Evolutionary conservation across 1,140 invertebrate genomes (phyloP).

Genomic region (Subanguina moxae): DNA sequence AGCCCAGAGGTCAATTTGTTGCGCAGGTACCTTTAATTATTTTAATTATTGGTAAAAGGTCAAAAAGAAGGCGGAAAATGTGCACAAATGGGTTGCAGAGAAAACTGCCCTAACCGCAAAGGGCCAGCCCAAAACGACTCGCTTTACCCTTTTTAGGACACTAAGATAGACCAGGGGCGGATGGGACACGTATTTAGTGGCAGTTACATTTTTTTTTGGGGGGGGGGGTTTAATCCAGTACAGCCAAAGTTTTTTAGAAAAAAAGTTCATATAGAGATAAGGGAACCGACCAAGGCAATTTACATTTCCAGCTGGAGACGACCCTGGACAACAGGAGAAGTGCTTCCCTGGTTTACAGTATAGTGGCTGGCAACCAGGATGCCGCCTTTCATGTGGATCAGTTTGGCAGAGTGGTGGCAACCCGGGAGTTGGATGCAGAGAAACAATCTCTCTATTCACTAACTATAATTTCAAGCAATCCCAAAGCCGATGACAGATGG

Average conservation of each 20-base stretch:
- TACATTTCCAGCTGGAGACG: slow-evolving; percentile 28
- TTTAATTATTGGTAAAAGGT: neutral
- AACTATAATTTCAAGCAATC: slow-evolving; percentile 27
- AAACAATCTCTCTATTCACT: slow-evolving; percentile 21
- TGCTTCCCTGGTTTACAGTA: slow-evolving; percentile 14
- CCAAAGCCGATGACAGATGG: neutral
- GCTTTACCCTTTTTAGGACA: no score
- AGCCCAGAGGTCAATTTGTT: slow-evolving; percentile 45
- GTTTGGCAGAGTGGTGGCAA: slow-evolving; percentile 28
- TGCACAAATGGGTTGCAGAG: no score
- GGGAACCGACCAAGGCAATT: no score
- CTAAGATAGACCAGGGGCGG: no score
- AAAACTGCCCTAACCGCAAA: no score
- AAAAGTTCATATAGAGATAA: no score
- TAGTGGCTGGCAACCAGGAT: slow-evolving; percentile 38
- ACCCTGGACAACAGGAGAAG: slow-evolving; percentile 9
- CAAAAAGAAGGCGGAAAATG: no score
- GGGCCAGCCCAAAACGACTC: no score
- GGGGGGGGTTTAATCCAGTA: no score
- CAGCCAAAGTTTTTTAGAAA: no score
- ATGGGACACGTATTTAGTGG: no score
- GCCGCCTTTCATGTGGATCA: slow-evolving; percentile 37
- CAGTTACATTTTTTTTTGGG: no score
- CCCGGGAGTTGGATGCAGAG: slow-evolving; percentile 42
- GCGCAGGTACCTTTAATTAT: slow-evolving; percentile 25